Base-by-base conservation (phyloP, 2,113 vertebrate species). In the Nothocercus julius region DNA sequence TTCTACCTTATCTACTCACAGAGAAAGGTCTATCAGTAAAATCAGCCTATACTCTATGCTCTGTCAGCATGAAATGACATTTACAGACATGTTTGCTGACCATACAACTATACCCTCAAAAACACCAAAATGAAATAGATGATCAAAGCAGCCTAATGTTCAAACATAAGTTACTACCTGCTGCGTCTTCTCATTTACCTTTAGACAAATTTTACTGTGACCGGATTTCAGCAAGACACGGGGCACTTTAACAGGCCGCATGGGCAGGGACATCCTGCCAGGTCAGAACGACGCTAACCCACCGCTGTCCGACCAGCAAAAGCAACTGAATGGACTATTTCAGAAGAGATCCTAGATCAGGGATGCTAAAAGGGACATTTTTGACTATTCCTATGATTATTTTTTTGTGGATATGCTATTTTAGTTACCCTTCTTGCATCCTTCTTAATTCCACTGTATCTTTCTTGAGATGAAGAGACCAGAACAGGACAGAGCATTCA, bases 81-180 rank as follows among this genome's bases (percentile, higher is more conserved):
- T 58, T 67, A 87, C 62, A 64, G 84, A 87, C 51, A 79, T 67
- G 75, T 81, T n/a, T 96, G 89, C 85, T 93, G 44, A 96, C 81
- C 94, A 96, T 91, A 94, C 79, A 97, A 93, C 78, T 92, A 6
- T 77, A 96, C 74, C 94, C 88, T 83, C 82, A 96, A 44, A 73
- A 85, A 73, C 66, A 82, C 80, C 38, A 66, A 85, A 87, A 27
- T 88, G 47, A 95, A 94, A 87, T 3, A 87, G 73, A 94, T 77
- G 21, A 87, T 93, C 87, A 94, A 93, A 94, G 85, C 45, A 54
- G 62, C 32, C 34, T 76, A 75, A 93, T 69, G 85, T 93, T 87
- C 92, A 83, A 90, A 72, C n/a, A 14, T 51, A 83, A 79, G 49
- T 92, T 53, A 66, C 28, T 74, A 74, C 84, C 83, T 90, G 75